Evolutionary conservation across 2,888 invertebrate genomes (phyloP).

Genomic region (Adelphocoris suturalis): DNA sequence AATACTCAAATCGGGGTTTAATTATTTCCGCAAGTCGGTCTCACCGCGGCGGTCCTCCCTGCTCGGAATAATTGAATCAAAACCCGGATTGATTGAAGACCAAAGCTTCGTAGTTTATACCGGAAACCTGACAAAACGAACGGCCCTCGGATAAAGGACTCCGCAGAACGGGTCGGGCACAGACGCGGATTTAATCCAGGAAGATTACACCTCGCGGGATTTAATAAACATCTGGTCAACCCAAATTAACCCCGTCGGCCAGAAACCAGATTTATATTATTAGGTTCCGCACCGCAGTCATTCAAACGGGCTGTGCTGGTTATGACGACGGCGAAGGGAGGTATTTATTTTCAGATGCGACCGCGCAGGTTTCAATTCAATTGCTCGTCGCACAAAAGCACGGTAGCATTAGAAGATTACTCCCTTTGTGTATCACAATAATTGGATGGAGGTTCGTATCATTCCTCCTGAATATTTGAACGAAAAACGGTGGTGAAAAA

Average conservation of each 20-base stretch:
- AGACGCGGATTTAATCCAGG: no score
- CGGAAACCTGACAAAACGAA: no score
- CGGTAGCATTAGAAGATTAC: not conserved
- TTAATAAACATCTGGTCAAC: slow-evolving; percentile 16
- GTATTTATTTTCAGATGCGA: not conserved
- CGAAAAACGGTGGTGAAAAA: no score
- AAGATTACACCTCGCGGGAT: not conserved
- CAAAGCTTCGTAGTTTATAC: no score
- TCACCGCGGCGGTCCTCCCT: no score
- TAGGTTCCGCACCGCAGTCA: not conserved
- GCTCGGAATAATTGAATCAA: no score
- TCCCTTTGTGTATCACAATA: slow-evolving; percentile 13
- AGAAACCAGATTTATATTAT: not conserved
- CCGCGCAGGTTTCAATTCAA: not conserved
- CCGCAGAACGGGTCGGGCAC: no score
- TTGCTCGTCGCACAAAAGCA: slow-evolving; percentile 5
- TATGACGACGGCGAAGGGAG: not conserved
- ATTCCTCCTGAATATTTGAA: not conserved
- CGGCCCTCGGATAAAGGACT: no score
- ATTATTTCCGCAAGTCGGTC: no score
- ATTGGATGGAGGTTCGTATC: not conserved
- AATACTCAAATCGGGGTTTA: no score
- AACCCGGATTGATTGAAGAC: no score
- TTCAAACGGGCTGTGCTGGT: not conserved
- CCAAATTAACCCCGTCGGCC: not conserved